Evolutionary conservation across 2,888 invertebrate genomes (phyloP), one percentile per base, ranked within the genome.

Genomic region (Drosophila affinis): DNA sequence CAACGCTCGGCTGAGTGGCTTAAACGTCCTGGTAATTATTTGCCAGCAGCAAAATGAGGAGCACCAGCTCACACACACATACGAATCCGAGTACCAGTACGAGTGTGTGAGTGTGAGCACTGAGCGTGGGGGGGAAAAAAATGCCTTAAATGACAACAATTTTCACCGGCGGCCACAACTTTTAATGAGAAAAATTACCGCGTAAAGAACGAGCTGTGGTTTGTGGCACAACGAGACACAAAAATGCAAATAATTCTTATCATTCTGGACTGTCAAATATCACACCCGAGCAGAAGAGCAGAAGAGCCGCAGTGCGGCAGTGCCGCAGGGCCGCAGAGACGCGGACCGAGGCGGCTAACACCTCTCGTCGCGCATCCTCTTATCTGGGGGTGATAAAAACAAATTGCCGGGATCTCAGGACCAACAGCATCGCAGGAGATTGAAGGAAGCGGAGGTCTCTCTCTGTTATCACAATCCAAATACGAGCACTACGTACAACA

Each of bases 261-360:
- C 86, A 80, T 71, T 82, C 65, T 60, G 65, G 75, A 83, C 88
- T 88, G 83, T 83, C 81, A 88, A 86, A 81, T 85, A 76, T 85
- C 87, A 83, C 88, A 88, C 87, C 73, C 59, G 39, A 39, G 39
- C 39, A 5, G 24, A 3, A 24, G 24, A 24, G 24, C 24, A 0
- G 24, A 0, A 24, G 24, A n/a, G n/a, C 14, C 14, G 14, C n/a
- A 2, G 14, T 5, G 39, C 6, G 14, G 39, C 14, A 6, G 18
- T 18, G 18, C 18, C 59, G 74, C 72, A 55, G 71, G 70, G 24
- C 72, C 82, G 80, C 67, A 63, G 67, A 78, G 45, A 49, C 67
- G 82, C 85, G 5, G 34, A 78, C 85, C 14, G 34, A 78, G 29
- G 29, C 29, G 39, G 39, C 86, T 82, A 85, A 82, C 83, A 83